phyloP scores from a whole-genome alignment of 2,113 vertebrate genomes.

The Cottus gobio region DNA sequence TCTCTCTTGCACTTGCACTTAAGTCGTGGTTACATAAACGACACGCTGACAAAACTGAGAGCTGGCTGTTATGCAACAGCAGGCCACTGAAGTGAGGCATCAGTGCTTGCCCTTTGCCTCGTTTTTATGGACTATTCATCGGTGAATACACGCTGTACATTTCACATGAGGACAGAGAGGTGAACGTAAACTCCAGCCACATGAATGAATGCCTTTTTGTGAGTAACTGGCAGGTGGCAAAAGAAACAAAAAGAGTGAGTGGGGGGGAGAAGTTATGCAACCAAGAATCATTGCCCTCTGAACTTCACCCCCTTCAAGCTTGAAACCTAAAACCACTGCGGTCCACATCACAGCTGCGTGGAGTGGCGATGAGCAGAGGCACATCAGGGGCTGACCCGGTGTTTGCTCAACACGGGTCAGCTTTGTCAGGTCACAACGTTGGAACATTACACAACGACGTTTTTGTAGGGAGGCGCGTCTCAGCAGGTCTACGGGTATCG shows the following conservation, averaged over 20 bases:
- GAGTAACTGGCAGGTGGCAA: background rate
- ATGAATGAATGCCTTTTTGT: conserved; percentile 18
- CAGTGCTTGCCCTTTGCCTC: conserved; percentile 47
- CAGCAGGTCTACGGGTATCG: background rate
- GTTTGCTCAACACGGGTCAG: conserved; percentile 12
- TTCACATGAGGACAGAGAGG: background rate
- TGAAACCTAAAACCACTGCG: conserved; percentile 26
- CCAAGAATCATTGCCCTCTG: conserved; percentile 30
- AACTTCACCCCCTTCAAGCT: conserved; percentile 48
- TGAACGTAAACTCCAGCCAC: background rate
- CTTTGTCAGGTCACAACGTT: background rate
- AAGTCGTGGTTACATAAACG: conserved; percentile 65
- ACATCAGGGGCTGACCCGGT: background rate
- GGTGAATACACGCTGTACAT: conserved; percentile 11
- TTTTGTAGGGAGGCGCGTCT: background rate
- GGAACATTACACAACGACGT: background rate
- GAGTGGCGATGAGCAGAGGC: conserved; percentile 7
- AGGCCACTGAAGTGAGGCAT: conserved; percentile 47
- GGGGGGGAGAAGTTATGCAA: conserved; percentile 39
- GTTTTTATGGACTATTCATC: conserved; percentile 5
- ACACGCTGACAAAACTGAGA: conserved; percentile 47
- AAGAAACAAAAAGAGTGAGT: background rate
- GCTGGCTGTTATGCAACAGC: conserved; percentile 61
- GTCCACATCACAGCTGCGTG: conserved; percentile 23
- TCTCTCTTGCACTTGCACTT: conserved; percentile 44